phyloP scores from a whole-genome alignment of 2,797 vertebrate species.

The Characodon lateralis region DNA sequence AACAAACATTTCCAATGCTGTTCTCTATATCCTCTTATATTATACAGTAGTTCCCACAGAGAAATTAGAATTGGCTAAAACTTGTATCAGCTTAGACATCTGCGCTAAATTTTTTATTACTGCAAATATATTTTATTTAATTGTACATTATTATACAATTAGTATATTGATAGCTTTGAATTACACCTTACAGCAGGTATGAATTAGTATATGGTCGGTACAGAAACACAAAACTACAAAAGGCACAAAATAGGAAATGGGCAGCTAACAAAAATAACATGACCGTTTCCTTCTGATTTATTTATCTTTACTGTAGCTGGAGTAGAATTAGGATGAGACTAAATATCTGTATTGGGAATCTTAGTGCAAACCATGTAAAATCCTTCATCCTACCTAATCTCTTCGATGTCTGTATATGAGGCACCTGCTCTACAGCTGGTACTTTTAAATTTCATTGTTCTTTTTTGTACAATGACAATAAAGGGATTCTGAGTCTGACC shows the following conservation, averaged over 20 bases:
- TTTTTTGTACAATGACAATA: too few species aligned
- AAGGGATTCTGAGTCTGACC: too few species aligned
- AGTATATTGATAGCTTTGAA: not conserved
- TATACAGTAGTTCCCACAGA: too few species aligned
- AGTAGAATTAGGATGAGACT: not conserved
- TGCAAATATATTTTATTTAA: not conserved
- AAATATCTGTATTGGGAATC: not conserved
- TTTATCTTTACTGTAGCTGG: not conserved
- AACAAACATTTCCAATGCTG: too few species aligned
- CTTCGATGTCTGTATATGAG: not conserved
- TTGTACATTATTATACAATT: not conserved
- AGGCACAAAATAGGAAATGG: not conserved
- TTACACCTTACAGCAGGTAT: not conserved
- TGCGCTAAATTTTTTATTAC: not conserved
- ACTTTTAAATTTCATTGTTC: too few species aligned
- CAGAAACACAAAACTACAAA: not conserved
- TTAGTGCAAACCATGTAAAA: not conserved
- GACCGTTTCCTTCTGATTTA: not conserved
- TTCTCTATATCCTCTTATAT: too few species aligned
- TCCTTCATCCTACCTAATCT: not conserved
- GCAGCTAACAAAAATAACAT: not conserved
- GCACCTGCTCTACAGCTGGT: not conserved
- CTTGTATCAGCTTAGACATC: too few species aligned
- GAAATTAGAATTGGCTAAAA: too few species aligned
- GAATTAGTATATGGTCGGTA: not conserved